Conservation (phyloP, 2,113 vertebrate species). For the Sylvilagus bachmani region DNA sequence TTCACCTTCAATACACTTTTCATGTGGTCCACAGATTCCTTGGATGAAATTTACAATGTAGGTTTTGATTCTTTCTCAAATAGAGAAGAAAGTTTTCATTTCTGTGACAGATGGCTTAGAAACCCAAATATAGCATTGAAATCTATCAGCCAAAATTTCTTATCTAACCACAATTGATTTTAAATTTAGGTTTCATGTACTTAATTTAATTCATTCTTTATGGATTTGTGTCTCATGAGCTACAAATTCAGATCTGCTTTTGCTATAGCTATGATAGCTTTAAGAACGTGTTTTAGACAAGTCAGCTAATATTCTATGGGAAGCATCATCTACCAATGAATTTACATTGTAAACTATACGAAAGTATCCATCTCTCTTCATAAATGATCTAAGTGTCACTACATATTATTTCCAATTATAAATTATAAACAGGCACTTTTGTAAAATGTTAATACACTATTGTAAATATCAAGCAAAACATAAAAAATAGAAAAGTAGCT, state of each 20-base stretch:
- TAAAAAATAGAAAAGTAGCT: conserved; percentile 18
- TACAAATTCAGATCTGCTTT: conserved; percentile 24
- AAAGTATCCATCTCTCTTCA: neutral
- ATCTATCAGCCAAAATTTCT: conserved; percentile 2
- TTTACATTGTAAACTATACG: conserved; percentile 19
- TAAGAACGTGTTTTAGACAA: conserved; percentile 43
- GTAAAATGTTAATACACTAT: conserved; percentile 11
- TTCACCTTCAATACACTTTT: neutral
- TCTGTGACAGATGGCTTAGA: conserved; percentile 38
- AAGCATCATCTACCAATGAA: neutral
- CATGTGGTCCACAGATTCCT: neutral
- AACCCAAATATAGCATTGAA: neutral
- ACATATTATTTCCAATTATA: neutral
- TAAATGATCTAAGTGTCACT: neutral
- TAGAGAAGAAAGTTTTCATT: conserved; percentile 23
- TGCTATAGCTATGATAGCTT: neutral
- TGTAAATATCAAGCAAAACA: conserved; percentile 41
- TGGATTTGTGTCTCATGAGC: neutral
- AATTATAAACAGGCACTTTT: conserved; percentile 3
- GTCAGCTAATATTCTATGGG: neutral
- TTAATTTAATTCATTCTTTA: conserved; percentile 47
- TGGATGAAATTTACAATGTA: neutral
- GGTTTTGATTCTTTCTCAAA: conserved; percentile 47
- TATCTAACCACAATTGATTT: conserved; percentile 22
- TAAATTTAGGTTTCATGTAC: conserved; percentile 33